Conservation (phyloP, 2,888 invertebrate species). For the Amiota mariae region DNA sequence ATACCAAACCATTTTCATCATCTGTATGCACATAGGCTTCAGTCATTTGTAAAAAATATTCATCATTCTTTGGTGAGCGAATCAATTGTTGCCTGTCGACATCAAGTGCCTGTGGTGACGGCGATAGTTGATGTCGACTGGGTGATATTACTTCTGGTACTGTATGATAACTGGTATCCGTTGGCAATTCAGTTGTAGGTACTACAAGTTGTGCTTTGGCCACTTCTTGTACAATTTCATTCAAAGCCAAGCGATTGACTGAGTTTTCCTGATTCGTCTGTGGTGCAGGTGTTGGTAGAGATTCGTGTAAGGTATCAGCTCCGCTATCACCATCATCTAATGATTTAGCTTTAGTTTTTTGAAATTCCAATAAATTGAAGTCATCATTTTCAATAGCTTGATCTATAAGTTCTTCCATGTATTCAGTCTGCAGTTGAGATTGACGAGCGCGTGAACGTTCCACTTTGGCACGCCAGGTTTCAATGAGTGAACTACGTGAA, state of each 20-base stretch:
- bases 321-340: conserved; percentile 40
- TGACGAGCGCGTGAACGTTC: conserved; percentile 64
- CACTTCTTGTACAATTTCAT: conserved; percentile 56
- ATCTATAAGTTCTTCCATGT: conserved; percentile 64
- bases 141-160: conserved; percentile 47
- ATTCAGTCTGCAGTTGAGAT: conserved; percentile 62
- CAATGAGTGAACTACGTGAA: conserved; percentile 64
- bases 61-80: conserved; percentile 56
- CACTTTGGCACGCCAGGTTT: conserved; percentile 71
- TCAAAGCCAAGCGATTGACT: conserved; percentile 50
- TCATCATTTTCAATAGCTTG: conserved; percentile 64
- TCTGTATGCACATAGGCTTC: conserved; percentile 86
- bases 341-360: conserved; percentile 44
- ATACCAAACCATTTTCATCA: conserved; percentile 80
- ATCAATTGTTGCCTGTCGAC: conserved; percentile 46
- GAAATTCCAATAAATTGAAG: conserved; percentile 60
- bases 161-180: conserved; percentile 60
- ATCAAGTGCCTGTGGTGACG: conserved; percentile 4
- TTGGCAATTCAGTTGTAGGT: conserved; percentile 39
- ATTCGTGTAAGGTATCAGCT: conserved; percentile 7
- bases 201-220: conserved; percentile 55
- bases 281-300: not conserved
- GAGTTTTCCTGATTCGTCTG: conserved; percentile 16
- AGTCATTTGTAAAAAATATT: conserved; percentile 74
- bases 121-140: not conserved